phyloP scores from a whole-genome alignment of 2,888 invertebrate genomes.

The Platycnemis pennipes region DNA sequence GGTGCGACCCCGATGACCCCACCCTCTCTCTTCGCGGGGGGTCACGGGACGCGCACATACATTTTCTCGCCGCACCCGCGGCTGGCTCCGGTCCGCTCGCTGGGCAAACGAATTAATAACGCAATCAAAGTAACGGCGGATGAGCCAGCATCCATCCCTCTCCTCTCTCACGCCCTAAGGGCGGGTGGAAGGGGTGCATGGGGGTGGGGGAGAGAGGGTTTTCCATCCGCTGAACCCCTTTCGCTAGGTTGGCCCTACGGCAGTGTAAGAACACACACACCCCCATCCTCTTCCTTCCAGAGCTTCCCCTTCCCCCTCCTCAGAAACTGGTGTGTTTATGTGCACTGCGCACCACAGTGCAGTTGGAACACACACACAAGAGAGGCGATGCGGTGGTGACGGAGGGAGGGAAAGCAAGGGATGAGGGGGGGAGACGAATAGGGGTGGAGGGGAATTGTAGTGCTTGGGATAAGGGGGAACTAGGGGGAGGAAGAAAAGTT shows the following conservation, averaged over 20 bases:
- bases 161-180: no score
- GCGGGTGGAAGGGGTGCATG: no score
- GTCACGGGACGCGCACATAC: no score
- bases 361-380: not conserved
- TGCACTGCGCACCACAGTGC: not conserved
- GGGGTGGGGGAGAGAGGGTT: no score
- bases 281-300: not conserved
- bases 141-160: not conserved
- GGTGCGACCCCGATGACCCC: no score
- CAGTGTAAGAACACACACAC: not conserved
- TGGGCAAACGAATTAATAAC: conserved; percentile 22
- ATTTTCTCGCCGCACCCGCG: no score
- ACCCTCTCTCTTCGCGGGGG: no score
- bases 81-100: no score
- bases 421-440: not conserved
- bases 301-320: not conserved
- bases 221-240: no score
- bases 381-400: not conserved
- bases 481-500: not conserved
- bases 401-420: not conserved
- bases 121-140: not conserved
- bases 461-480: not conserved
- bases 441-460: not conserved
- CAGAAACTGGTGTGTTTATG: not conserved
- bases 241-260: no score